Evolutionary conservation across 2,113 vertebrate genomes (phyloP).

Genomic region (Heterochromis multidens): DNA sequence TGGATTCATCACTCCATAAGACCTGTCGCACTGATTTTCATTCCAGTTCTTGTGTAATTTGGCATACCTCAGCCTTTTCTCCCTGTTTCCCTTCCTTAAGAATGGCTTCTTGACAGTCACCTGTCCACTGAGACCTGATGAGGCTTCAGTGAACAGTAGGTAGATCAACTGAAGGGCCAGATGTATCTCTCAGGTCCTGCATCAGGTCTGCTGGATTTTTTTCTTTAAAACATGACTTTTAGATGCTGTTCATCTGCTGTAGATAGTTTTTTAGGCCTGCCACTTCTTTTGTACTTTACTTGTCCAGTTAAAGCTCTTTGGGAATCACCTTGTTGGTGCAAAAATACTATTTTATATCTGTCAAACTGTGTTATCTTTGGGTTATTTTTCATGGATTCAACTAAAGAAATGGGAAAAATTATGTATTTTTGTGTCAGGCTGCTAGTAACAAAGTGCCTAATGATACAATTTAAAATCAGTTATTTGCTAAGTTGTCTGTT

Average conservation of each 20-base stretch:
- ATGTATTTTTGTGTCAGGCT: too few species aligned
- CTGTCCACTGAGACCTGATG: not conserved
- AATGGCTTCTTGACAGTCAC: not conserved
- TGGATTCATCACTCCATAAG: not conserved
- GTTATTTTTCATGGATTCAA: too few species aligned
- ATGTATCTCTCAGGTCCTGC: not conserved
- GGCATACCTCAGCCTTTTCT: not conserved
- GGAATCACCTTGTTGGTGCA: too few species aligned
- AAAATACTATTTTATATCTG: too few species aligned
- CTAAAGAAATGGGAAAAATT: too few species aligned
- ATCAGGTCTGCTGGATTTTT: not conserved
- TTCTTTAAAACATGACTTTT: not conserved
- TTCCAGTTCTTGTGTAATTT: not conserved
- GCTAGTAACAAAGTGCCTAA: too few species aligned
- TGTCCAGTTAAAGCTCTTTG: too few species aligned
- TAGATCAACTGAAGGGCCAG: not conserved
- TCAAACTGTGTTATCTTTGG: too few species aligned
- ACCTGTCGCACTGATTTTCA: not conserved
- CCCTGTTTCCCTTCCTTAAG: not conserved
- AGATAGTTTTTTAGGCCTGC: not conserved
- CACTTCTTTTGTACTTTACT: too few species aligned
- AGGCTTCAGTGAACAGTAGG: not conserved
- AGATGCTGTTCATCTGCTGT: not conserved
- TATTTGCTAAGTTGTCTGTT: too few species aligned
- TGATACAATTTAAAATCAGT: too few species aligned